Base-by-base conservation (phyloP, 1,140 invertebrate genomes). In the Drosophila auraria region DNA sequence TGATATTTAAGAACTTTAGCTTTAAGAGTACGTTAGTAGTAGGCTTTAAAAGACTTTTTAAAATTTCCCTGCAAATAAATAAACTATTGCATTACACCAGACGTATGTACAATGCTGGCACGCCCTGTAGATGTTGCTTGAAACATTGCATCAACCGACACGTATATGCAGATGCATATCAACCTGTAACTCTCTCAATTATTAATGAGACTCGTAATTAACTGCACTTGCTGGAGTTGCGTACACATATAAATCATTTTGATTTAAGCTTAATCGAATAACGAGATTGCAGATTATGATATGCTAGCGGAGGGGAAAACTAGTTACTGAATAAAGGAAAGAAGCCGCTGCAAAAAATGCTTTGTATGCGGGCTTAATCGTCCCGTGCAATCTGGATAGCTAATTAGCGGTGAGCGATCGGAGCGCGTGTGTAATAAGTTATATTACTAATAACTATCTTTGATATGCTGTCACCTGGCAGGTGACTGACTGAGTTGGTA, bases 191-290 rank as follows among this genome's bases (percentile, higher is more conserved):
- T 65, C 56, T 58, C 47, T 38, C 69, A 78, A 74, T 86, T 84
- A 84, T 86, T 84, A 84, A 86, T 84, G 82, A 84, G 82, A 81
- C 69, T 61, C 66, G 82, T 82, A 84, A 86, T 84, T 84, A 84
- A 84, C 73, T 83, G 81, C 82, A 71, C 42, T 51, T 64, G 63
- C 25, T 40, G 68, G 47, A 72, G 78, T 36, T 47, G 60, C 63
- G 40, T 53, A 79, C 82, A 84, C 63, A 30, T 50, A 79, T 87
- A 84, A 86, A 86, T 86, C 82, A 86, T 79, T 79, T 70, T 87
- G 83, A 87, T 81, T 87, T 69, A 86, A 86, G 82, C 79, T 71
- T 87, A 81, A 86, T 86, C 82, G 83, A 82, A 79, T 78, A 86
- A 86, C 83, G 72, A 87, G 82, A 86, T 86, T 87, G 49, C 58